Evolutionary conservation across 1,140 invertebrate genomes (phyloP), one percentile per base, ranked within the genome.

Genomic region (Aricia agestis): DNA sequence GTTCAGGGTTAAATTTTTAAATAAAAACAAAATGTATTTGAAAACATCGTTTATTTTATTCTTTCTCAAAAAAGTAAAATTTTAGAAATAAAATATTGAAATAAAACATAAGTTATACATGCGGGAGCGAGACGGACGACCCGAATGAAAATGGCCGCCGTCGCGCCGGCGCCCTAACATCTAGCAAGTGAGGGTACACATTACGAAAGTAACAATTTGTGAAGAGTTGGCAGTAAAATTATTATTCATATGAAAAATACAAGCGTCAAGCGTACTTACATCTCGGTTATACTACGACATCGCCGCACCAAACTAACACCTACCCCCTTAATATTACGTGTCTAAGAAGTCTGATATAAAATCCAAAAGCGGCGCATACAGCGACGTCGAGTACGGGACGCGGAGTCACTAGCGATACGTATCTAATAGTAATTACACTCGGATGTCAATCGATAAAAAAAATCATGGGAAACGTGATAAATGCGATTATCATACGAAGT

Each of bases 31-130:
- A 17, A 76, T 69, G 58, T 89, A 89, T 89, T 91, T 89, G 89
- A 91, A 91, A 91, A 91, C 89, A 87, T 91, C 82, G 83, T 89
- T 89, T 91, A 91, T 91, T 89, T 89, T 91, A 89, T 87, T 89
- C 68, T 87, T 89, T 86, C 78, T 90, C 86, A 88, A 89, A 89
- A 89, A 90, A 89, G 81, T 85, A 88, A 89, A 87, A 87, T 86
- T 36, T 91, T 90, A 82, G 85, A 90, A 90, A 90, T 89, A 89
- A 89, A 89, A 89, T 69, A 69, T 90, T 83, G 85, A 90, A 90
- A 90, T 89, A 89, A 89, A 89, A 89, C 84, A 86, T 86, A 63
- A 89, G 81, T 82, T 83, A 84, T 82, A 84, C 82, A 85, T 85
- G 87, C 86, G 83, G 75, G 78, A 78, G 80, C 81, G 82, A 82